Evolutionary conservation across 2,888 invertebrate species (phyloP), one percentile per base, ranked within the genome.

Genomic region (Andrena fulva): DNA sequence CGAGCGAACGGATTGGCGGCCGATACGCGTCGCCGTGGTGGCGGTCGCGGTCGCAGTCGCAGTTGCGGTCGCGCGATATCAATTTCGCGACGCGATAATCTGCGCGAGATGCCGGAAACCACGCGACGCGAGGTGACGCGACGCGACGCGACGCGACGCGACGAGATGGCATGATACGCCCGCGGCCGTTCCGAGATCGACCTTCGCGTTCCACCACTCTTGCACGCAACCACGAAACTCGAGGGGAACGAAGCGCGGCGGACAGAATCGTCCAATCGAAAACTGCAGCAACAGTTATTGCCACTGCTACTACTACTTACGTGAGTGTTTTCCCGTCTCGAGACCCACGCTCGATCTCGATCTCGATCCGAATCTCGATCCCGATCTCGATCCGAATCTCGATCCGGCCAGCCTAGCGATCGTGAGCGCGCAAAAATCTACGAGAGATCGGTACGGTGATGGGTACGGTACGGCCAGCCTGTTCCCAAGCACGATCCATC

Each of bases 61-160:
- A 42, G 42, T 42, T 42, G 42, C 66, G 77, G 59, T 77, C 24
- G 62, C 42, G n/a, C 66, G 76, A 78, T 78, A 76, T 76, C 78
- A 75, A 68, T 78, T 68, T 63, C 75, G 10, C 20, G 7, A n/a
- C 8, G 48, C 16, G 67, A 64, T 35, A 50, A 50, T 69, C 35
- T 56, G 35, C 69, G 33, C 68, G 31, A 60, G 6, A 60, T 31
- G 56, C 56, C 56, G 56, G 56, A 56, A 35, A 63, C 20, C 20
- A 3, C 16, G 35, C 20, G 69, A 33, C 29, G 59, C 42, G 24
- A 27, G 20, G 20, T 16, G 67, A 56, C 10, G 42, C 10, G 70
- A 27, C 31, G 60, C 33, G n/a, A 20, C 48, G 20, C 24, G 67
- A 56, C 10, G 42, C 10, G 70, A 27, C 31, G 60, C 33, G n/a